Evolutionary conservation across 2,797 vertebrate species (phyloP), one percentile per base, ranked within the genome.

Genomic region (Sebastiscus tertius): DNA sequence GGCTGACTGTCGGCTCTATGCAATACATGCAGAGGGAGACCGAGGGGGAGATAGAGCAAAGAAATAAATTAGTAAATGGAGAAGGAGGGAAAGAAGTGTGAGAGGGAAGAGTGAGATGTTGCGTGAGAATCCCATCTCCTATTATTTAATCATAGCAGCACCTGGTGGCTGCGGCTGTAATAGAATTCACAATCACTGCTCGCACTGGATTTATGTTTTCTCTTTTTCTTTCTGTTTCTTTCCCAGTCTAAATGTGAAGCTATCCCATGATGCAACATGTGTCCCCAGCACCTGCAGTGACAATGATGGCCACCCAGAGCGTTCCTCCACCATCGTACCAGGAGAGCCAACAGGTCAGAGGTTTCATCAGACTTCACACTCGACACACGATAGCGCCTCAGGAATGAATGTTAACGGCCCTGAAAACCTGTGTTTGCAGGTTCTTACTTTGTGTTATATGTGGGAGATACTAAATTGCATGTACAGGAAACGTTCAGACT

Each of bases 241-340:
- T 77, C 29, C 29, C 97, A 98, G 96, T 96, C 97, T 98, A 95
- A 75, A 99, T 99, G 98, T 99, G 97, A 99, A 95, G 96, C 97
- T 96, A 94, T 95, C 98, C 97, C 97, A 99, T 98, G 97, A 99
- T 99, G 98, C 98, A 99, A 98, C 98, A 99, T 99, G 98, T 96
- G 96, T 97, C 98, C 97, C 97, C 98, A 92, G 96, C 97, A 94
- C 96, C 98, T 94, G 96, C 98, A 97, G 93, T 99, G 97, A 99
- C 97, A 82, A 99, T 99, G 98, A 99, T 99, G 98, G 97, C 98
- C 97, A 98, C 98, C 91, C 98, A 99, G 96, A 99, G 97, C 46
- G 98, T 98, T 95, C 98, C 98, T 95, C 98, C 98, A 95, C 97
- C 98, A 96, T 97, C 98, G 89, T 99, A 99, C 95, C 98, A 99